Evolutionary conservation across 2,797 vertebrate species (phyloP), one percentile per base, ranked within the genome.

Genomic region (Etheostoma perlongum): DNA sequence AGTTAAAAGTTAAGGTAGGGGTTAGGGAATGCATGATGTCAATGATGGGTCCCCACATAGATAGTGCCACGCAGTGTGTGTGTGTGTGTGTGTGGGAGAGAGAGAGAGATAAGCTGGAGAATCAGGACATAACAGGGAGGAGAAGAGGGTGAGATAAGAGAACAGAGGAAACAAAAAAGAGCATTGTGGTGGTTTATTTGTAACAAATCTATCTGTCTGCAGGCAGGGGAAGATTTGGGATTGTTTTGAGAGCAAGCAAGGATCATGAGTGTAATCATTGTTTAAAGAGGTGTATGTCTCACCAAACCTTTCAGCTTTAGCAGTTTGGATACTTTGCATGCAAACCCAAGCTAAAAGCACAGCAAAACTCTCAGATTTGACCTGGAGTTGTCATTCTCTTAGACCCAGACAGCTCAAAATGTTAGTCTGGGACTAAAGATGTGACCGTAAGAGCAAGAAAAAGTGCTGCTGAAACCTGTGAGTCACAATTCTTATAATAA

Each of bases 41-140:
- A 36, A 36, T 10, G 33, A 36, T 2, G 33, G 33, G 33, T 36
- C 33, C 33, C 33, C 33, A 36, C 33, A 36, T 2, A 10, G 33
- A 36, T 36, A 36, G 33, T 36, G 8, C 9, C 9, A 36, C 9
- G 33, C 33, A 10, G 2, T 36, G 9, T 36, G 33, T 36, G 57
- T 36, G 33, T 71, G 62, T 40, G 30, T 27, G 68, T 44, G 54
- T 64, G 67, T 40, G 58, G 49, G 72, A 13, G 65, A 42, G 62
- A 14, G 40, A 44, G 23, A 23, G 47, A 63, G 62, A 69, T 71
- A 60, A 82, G 70, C 8, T 44, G 18, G 30, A 16, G 40, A 36
- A 33, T 27, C 21, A 46, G 64, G 42, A 74, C 18, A 69, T 67
- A 65, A 55, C 14, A 46, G 23, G 57, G 33, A 81, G 46, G 1